Evolutionary conservation across 2,113 vertebrate species (phyloP).

Genomic region (Isichthys henryi): DNA sequence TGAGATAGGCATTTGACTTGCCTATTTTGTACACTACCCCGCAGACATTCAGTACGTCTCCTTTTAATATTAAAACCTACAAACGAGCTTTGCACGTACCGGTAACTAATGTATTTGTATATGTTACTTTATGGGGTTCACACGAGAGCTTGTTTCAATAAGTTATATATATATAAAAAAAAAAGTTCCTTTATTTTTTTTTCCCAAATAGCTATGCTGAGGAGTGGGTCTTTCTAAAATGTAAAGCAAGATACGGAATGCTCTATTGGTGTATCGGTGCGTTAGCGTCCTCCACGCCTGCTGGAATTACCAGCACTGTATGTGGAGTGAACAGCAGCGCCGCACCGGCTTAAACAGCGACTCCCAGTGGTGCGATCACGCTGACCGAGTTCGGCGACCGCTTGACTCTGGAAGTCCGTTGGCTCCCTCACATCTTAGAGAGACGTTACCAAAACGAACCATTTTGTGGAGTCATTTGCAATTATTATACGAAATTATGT

Average conservation of each 20-base stretch:
- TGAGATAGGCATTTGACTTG: neutral
- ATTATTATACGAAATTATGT: constrained; percentile 14
- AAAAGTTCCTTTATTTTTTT: neutral
- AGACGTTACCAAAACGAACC: constrained; percentile 36
- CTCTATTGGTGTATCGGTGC: neutral
- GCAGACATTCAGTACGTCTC: constrained; percentile 19
- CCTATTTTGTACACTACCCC: neutral
- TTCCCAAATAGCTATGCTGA: neutral
- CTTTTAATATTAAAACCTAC: constrained; percentile 25
- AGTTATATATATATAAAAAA: neutral
- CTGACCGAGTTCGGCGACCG: neutral
- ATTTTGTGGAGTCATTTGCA: neutral
- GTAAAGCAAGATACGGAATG: neutral
- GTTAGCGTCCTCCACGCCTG: neutral
- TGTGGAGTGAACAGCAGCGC: neutral
- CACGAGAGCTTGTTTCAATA: neutral
- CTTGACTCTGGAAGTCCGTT: neutral
- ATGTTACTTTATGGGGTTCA: neutral
- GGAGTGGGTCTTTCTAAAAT: neutral
- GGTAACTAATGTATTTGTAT: neutral
- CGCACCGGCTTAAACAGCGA: neutral
- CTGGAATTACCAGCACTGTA: neutral
- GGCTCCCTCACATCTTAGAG: neutral
- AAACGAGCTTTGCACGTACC: neutral
- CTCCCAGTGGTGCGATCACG: neutral